Evolutionary conservation across 2,797 vertebrate genomes (phyloP).

Genomic region (Spheniscus humboldti): DNA sequence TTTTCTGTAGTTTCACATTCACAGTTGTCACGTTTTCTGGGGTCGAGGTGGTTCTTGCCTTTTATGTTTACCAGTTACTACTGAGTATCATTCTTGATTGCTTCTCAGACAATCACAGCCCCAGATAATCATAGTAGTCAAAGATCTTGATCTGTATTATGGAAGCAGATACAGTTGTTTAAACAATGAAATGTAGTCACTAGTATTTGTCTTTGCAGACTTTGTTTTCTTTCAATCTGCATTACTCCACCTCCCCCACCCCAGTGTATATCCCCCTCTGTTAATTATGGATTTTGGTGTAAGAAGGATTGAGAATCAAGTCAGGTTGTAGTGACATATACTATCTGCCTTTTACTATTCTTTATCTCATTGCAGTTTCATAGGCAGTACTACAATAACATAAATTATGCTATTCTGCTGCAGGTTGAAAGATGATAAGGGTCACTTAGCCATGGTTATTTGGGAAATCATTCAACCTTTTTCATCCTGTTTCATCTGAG

Average conservation of each 20-base stretch:
- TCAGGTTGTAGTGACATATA: background rate
- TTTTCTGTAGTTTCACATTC: background rate
- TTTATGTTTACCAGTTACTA: background rate
- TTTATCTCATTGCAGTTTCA: background rate
- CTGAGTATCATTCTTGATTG: background rate
- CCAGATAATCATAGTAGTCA: background rate
- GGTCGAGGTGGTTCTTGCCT: background rate
- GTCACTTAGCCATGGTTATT: background rate
- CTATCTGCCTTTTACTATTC: background rate
- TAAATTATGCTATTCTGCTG: background rate
- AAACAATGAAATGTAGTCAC: background rate
- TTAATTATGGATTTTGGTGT: background rate
- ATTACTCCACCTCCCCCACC: rapidly evolving
- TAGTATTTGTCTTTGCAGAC: background rate
- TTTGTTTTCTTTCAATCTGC: background rate
- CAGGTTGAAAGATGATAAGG: background rate
- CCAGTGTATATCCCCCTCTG: background rate
- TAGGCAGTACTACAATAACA: background rate
- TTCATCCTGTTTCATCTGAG: background rate
- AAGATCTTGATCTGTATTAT: background rate
- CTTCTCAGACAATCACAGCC: background rate
- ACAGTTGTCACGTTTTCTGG: background rate
- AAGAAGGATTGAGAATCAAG: background rate
- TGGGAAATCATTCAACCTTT: background rate
- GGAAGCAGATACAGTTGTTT: background rate